Conservation (phyloP, 2,113 vertebrate genomes). For the Nycticryphes semicollaris region DNA sequence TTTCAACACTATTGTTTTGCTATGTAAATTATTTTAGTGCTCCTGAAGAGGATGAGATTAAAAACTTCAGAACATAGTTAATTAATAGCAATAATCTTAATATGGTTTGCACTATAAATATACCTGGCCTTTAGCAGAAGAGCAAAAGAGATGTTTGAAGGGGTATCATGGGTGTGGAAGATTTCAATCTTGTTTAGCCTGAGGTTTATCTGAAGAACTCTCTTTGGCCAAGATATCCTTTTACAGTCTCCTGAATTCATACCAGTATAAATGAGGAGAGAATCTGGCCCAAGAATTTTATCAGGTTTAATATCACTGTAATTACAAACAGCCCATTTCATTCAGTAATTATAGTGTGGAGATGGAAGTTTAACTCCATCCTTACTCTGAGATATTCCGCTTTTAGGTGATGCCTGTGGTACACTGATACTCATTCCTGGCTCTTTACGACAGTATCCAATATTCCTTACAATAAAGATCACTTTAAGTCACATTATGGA, state of each 20-base stretch:
- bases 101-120: constrained; percentile 34
- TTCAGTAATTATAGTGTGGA: background rate
- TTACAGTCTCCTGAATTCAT: constrained; percentile 16
- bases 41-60: constrained; percentile 5
- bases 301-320: constrained; percentile 48
- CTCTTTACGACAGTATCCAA: background rate
- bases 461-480: background rate
- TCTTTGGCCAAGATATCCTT: constrained; percentile 32
- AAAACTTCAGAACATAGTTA: constrained; percentile 12
- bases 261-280: background rate
- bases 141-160: constrained; percentile 27
- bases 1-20: background rate
- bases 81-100: constrained; percentile 32
- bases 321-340: constrained; percentile 26
- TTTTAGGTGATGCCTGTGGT: background rate
- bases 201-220: constrained; percentile 40
- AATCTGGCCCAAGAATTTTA: constrained; percentile 37
- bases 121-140: constrained; percentile 30
- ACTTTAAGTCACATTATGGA: background rate
- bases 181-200: constrained; percentile 50
- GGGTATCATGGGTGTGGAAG: constrained; percentile 23
- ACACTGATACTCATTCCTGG: background rate
- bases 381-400: background rate
- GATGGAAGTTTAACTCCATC: constrained; percentile 14
- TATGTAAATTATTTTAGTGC: background rate